Evolutionary conservation across 1,140 invertebrate species (phyloP).

Genomic region (Geopemphigus sp.): DNA sequence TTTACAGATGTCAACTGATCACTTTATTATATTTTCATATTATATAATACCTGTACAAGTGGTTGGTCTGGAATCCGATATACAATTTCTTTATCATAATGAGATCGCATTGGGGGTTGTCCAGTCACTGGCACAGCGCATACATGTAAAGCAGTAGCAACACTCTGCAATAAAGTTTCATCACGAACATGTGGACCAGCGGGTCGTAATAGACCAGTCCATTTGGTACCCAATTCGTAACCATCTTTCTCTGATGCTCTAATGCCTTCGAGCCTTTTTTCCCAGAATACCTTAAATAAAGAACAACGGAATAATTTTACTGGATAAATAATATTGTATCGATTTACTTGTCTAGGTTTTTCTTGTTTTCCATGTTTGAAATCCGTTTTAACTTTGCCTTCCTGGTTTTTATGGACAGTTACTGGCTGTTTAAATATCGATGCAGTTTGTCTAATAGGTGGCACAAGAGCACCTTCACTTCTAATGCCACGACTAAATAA

Average conservation of each 20-base stretch:
- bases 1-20: not conserved
- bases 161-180: slow-evolving; percentile 87
- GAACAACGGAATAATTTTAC: not conserved
- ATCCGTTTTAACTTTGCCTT: slow-evolving; percentile 83
- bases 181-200: slow-evolving; percentile 87
- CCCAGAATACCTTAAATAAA: slow-evolving; percentile 79
- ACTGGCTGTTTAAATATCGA: slow-evolving; percentile 99
- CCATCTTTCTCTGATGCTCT: slow-evolving; percentile 81
- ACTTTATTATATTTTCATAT: not conserved
- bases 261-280: slow-evolving; percentile 88
- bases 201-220: slow-evolving; percentile 83
- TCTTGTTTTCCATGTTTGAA: slow-evolving; percentile 86
- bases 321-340: slow-evolving; percentile 8
- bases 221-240: slow-evolving; percentile 76
- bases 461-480: slow-evolving; percentile 85
- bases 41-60: slow-evolving; percentile 70
- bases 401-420: slow-evolving; percentile 87
- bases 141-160: slow-evolving; percentile 81
- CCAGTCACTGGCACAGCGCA: slow-evolving; percentile 82
- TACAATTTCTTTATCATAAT: slow-evolving; percentile 90
- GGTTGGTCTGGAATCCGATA: slow-evolving; percentile 96
- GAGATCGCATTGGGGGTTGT: slow-evolving; percentile 77
- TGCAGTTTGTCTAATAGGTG: slow-evolving; percentile 95
- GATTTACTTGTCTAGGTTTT: slow-evolving; percentile 82
- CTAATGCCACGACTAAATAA: slow-evolving; percentile 69